These are phyloP conservation scores for Notechis scutatus DNA, from an alignment of 2,113 vertebrate genomes.

Conservation along the genomic window DNA sequence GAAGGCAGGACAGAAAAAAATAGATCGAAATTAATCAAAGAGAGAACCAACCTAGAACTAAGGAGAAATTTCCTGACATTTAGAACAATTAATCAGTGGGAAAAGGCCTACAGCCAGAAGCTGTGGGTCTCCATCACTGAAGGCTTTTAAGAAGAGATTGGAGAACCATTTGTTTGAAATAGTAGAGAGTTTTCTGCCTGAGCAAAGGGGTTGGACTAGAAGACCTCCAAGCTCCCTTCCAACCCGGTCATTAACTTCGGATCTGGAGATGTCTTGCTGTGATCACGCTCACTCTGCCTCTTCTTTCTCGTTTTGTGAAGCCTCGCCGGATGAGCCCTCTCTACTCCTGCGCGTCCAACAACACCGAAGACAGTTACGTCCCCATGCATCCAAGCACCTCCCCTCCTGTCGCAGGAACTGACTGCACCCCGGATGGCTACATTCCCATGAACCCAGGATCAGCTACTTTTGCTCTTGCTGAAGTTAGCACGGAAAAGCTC, in stretches of 20 bases:
- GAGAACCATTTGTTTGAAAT: neutral
- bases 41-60: neutral
- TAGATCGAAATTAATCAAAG: too few relatives aligned
- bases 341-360: slow-evolving; percentile 47
- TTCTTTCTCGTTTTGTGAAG: slow-evolving; percentile 41
- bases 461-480: slow-evolving; percentile 57
- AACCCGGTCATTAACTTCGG: neutral
- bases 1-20: too few relatives aligned
- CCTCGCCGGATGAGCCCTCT: slow-evolving; percentile 67
- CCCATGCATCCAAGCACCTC: slow-evolving; percentile 81
- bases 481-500: slow-evolving; percentile 66
- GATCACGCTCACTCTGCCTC: accelerated
- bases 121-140: neutral
- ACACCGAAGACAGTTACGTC: slow-evolving; percentile 82
- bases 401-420: slow-evolving; percentile 51
- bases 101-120: neutral
- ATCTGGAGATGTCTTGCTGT: accelerated
- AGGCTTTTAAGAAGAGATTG: neutral
- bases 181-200: neutral
- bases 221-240: neutral
- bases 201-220: neutral
- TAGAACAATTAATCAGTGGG: neutral
- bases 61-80: neutral
- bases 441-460: slow-evolving; percentile 87
- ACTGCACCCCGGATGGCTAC: slow-evolving; percentile 78